These are phyloP conservation scores for Cloeon dipterum DNA, from an alignment of 2,888 invertebrate species.

Conservation along the genomic window DNA sequence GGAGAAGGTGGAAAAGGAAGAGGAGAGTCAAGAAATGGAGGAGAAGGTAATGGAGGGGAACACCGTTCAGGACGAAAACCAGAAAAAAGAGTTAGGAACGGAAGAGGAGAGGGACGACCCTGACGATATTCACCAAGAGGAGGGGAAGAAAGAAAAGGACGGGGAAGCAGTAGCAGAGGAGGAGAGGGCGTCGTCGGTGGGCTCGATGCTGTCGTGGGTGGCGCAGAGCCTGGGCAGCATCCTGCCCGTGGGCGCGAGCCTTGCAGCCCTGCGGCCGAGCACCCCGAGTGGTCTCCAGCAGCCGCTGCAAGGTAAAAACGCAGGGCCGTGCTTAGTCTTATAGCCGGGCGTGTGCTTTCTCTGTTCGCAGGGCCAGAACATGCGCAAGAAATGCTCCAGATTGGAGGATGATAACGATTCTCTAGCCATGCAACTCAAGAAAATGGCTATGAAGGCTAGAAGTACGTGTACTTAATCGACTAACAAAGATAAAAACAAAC, in stretches of 20 bases:
- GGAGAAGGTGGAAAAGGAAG: background rate
- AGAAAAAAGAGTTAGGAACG: background rate
- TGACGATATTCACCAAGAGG: background rate
- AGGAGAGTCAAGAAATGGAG: background rate
- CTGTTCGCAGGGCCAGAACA: conserved; percentile 53
- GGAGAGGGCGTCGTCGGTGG: too few species aligned
- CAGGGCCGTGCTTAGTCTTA: background rate
- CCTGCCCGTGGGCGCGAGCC: background rate
- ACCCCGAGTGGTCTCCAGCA: background rate
- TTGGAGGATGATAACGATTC: conserved; percentile 96
- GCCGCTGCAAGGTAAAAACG: background rate
- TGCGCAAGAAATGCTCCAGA: conserved; percentile 72
- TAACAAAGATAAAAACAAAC: too few species aligned
- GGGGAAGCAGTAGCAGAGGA: too few species aligned
- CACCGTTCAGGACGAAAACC: background rate
- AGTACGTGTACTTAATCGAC: conserved; percentile 27
- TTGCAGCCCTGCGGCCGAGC: conserved; percentile 1
- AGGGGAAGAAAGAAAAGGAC: background rate
- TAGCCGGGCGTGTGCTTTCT: conserved; percentile 5
- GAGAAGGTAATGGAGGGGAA: background rate
- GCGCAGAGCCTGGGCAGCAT: background rate
- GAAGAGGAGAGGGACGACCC: background rate
- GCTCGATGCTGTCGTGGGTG: background rate
- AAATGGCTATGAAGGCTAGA: conserved; percentile 75
- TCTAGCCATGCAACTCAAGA: conserved; percentile 82